Percentiles rank a stretch among this genome's conserved stretches.
phyloP scores from a whole-genome alignment of 2,113 vertebrate species.

The Parus major region DNA sequence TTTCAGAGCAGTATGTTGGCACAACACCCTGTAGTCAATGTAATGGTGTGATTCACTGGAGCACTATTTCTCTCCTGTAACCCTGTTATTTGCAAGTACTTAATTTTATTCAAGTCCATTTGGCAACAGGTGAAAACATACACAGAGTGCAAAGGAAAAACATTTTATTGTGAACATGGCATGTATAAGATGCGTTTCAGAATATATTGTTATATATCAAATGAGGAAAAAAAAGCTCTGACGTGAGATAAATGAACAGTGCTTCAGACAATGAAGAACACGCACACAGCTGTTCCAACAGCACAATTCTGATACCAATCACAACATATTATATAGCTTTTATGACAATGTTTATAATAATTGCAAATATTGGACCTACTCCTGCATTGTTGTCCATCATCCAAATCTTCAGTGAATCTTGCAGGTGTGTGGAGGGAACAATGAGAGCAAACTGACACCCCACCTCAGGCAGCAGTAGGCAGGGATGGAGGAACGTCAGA shows the following conservation, averaged over 20 bases:
- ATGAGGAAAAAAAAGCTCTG: background rate
- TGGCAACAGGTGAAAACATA: background rate
- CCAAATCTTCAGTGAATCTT: background rate
- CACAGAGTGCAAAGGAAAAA: slow-evolving; percentile 29
- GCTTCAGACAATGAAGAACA: slow-evolving; percentile 21
- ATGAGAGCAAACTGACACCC: background rate
- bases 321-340: slow-evolving; percentile 1
- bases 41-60: background rate
- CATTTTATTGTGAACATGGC: slow-evolving; percentile 69
- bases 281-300: slow-evolving; percentile 19
- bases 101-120: background rate
- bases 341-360: slow-evolving; percentile 30
- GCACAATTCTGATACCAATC: slow-evolving; percentile 31
- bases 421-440: background rate
- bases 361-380: background rate
- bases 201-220: slow-evolving; percentile 36
- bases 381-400: background rate
- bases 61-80: background rate
- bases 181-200: slow-evolving; percentile 44
- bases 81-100: background rate
- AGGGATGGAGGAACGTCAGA: slow-evolving; percentile 35
- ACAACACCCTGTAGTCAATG: background rate
- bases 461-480: slow-evolving; percentile 6
- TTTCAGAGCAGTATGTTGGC: background rate
- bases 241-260: slow-evolving; percentile 48